Evolutionary conservation across 1,140 invertebrate species (phyloP).

Genomic region (Neodiprion virginianus): DNA sequence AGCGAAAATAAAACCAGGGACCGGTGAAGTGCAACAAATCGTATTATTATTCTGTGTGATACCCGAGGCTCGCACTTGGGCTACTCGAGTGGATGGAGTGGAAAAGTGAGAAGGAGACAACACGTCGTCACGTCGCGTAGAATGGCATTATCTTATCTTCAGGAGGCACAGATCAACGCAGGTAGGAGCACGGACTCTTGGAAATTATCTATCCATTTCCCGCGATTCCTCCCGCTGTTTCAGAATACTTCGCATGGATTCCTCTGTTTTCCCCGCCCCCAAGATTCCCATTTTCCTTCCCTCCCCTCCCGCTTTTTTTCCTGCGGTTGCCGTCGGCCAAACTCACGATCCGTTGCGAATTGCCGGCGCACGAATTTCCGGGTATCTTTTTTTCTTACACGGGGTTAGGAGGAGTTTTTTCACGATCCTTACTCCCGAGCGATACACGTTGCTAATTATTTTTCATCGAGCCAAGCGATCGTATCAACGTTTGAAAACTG

Average conservation of each 20-base stretch:
- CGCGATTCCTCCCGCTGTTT: neutral
- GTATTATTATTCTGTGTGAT: neutral
- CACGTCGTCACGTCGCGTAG: slow-evolving; percentile 40
- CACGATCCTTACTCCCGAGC: no score
- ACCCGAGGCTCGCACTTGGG: neutral
- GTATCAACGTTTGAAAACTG: no score
- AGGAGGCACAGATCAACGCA: slow-evolving; percentile 52
- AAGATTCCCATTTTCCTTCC: neutral
- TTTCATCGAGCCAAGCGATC: no score
- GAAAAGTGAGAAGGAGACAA: slow-evolving; percentile 37
- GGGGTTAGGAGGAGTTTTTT: no score
- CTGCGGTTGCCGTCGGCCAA: neutral
- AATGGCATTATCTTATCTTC: slow-evolving; percentile 55
- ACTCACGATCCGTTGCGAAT: no score
- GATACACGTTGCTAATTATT: no score
- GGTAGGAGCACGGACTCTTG: slow-evolving; percentile 36
- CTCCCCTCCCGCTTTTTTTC: neutral
- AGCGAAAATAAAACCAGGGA: neutral
- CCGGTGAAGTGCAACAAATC: neutral
- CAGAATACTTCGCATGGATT: neutral
- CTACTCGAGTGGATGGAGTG: slow-evolving; percentile 46
- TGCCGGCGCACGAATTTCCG: no score
- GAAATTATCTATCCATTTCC: neutral
- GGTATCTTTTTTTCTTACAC: no score
- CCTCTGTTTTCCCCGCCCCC: no score